Base-by-base conservation (phyloP, 2,888 invertebrate genomes). In the Cistogaster globosa region DNA sequence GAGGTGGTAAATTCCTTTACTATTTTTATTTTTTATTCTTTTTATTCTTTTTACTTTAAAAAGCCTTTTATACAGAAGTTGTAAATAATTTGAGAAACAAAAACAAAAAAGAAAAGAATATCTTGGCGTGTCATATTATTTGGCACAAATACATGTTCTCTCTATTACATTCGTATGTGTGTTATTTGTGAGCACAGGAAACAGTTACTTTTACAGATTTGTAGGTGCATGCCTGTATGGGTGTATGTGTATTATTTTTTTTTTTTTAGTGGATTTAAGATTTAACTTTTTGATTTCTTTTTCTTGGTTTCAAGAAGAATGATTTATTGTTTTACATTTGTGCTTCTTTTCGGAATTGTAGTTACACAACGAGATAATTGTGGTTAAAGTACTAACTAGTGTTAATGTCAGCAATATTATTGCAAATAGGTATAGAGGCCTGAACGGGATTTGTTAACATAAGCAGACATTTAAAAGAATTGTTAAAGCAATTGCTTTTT, bases 281-380 rank as follows among this genome's bases (percentile, higher is more conserved):
- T 71, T 57, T 79, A 63, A 63, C 67, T 72, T 51, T 71, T 45
- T 65, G 32, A 32, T 65, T 77, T 58, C 60, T 72, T 55, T 48
- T 45, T 5, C 16, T 60, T 72, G 57, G n/a, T 48, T 62, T 67
- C 14, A 18, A 51, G 18, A 38, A 57, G 62, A 69, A 69, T 85
- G 77, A 82, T 85, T 85, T 85, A 85, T 85, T 78, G 65, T 55
- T 55, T 57, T 60, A 80, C 71, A 62, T 74, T 63, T 78, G 67
- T 65, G 2, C 6, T 22, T 26, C 63, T 65, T 26, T 18, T n/a
- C 16, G n/a, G 63, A 7, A 45, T 58, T 77, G 42, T 42, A 38
- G 8, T 48, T 26, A 22, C 55, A 78, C 18, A 7, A 68, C 48
- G 53, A 62, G 77, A 69, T 69, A 69, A 58, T 48, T 36, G 55